These are phyloP conservation scores for Cryptus armator DNA, from an alignment of 2,888 invertebrate species.

Conservation along the genomic window DNA sequence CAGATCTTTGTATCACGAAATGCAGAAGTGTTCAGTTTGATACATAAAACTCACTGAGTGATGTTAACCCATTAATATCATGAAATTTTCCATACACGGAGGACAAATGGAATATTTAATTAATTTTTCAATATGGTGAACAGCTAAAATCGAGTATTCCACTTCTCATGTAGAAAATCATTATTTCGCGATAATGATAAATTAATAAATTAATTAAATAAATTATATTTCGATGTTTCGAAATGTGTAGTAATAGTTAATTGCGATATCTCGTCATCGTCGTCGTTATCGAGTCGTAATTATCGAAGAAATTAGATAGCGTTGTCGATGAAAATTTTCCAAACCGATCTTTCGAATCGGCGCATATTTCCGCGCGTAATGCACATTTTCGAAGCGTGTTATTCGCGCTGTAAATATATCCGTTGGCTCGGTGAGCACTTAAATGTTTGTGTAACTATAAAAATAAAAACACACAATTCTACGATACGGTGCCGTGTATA, in stretches of 20 bases:
- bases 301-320: background rate
- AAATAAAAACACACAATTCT: constrained; percentile 15
- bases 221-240: background rate
- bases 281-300: constrained; percentile 16
- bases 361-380: constrained; percentile 19
- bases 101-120: background rate
- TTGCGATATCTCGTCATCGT: background rate
- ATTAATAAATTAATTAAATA: background rate
- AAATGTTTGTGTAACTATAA: constrained; percentile 17
- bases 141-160: background rate
- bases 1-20: background rate
- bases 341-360: constrained; percentile 1
- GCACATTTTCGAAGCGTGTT: background rate
- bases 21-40: background rate
- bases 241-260: background rate
- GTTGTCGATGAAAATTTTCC: constrained; percentile 30
- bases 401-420: constrained; percentile 13
- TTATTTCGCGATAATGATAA: background rate
- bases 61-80: background rate
- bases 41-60: background rate
- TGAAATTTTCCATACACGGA: background rate
- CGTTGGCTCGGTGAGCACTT: background rate
- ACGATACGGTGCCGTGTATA: background rate
- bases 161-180: background rate
- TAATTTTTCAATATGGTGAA: background rate